Evolutionary conservation across 2,888 invertebrate genomes (phyloP).

Genomic region (Phengaris arion): DNA sequence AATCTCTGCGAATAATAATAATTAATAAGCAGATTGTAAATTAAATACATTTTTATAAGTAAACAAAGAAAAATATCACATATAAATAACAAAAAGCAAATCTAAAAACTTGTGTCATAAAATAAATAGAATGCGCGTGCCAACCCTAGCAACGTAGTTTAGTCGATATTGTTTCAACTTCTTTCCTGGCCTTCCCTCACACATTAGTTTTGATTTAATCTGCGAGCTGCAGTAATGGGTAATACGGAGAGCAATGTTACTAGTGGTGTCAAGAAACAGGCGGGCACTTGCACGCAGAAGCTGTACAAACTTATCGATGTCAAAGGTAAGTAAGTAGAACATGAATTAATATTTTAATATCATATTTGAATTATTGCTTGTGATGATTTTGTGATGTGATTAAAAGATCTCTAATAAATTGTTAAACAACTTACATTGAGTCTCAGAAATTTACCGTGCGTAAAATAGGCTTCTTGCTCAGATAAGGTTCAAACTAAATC

Average conservation of each 20-base stretch:
- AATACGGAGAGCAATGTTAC: conserved; percentile 94
- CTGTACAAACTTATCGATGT: conserved; percentile 94
- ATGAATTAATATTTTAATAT: no score
- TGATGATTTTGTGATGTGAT: no score
- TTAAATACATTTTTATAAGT: no score
- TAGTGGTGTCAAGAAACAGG: conserved; percentile 97
- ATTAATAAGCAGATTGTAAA: no score
- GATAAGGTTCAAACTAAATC: background rate
- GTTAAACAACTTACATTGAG: no score
- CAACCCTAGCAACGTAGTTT: conserved; percentile 14
- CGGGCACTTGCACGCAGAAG: conserved; percentile 89
- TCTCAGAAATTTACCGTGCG: no score
- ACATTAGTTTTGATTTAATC: background rate
- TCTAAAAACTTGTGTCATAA: background rate
- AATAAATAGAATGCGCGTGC: background rate
- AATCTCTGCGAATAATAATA: no score
- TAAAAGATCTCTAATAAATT: no score
- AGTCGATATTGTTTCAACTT: background rate
- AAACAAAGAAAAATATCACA: background rate
- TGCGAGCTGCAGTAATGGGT: conserved; percentile 77
- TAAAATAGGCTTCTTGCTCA: background rate
- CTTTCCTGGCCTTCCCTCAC: background rate
- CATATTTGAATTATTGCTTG: no score
- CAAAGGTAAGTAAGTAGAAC: conserved; percentile 82
- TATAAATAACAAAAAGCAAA: background rate